Evolutionary conservation across 2,888 invertebrate species (phyloP).

Genomic region (Aricia artaxerxes): DNA sequence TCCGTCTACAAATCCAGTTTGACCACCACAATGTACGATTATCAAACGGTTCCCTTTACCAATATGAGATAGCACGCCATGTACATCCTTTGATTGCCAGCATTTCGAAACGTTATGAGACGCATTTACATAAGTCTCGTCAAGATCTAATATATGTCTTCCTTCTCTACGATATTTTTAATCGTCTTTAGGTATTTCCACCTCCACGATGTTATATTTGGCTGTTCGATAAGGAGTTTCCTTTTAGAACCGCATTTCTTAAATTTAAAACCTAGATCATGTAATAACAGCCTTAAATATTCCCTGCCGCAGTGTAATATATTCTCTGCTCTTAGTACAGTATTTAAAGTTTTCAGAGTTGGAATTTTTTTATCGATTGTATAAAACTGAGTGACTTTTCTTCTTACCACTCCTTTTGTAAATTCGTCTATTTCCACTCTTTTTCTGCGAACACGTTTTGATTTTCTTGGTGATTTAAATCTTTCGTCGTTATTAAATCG

Average conservation of each 20-base stretch:
- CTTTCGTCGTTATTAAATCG: too few relatives aligned
- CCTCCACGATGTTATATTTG: slow-evolving; percentile 37
- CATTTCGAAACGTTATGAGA: slow-evolving; percentile 21
- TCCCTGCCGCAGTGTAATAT: slow-evolving; percentile 31
- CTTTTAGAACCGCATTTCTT: slow-evolving; percentile 35
- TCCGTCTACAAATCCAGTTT: slow-evolving; percentile 31
- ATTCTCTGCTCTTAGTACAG: slow-evolving; percentile 17
- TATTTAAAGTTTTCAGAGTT: slow-evolving; percentile 30
- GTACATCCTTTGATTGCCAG: slow-evolving; percentile 34
- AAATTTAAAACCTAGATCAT: slow-evolving; percentile 35
- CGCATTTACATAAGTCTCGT: slow-evolving; percentile 31
- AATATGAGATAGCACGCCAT: slow-evolving; percentile 34
- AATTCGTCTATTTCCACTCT: slow-evolving; percentile 13
- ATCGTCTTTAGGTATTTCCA: slow-evolving; percentile 31
- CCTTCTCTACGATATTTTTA: not conserved
- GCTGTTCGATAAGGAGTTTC: slow-evolving; percentile 37
- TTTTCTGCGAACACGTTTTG: slow-evolving; percentile 35
- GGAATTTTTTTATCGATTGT: slow-evolving; percentile 36
- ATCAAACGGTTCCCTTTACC: slow-evolving; percentile 30
- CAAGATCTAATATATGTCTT: slow-evolving; percentile 29
- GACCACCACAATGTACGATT: slow-evolving; percentile 28
- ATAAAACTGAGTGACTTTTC: slow-evolving; percentile 38
- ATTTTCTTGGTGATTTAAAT: slow-evolving; percentile 34
- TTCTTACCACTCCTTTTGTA: slow-evolving; percentile 35
- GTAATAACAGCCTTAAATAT: slow-evolving; percentile 34